Conservation (phyloP, 2,888 invertebrate species). For the Apeira syringaria region DNA sequence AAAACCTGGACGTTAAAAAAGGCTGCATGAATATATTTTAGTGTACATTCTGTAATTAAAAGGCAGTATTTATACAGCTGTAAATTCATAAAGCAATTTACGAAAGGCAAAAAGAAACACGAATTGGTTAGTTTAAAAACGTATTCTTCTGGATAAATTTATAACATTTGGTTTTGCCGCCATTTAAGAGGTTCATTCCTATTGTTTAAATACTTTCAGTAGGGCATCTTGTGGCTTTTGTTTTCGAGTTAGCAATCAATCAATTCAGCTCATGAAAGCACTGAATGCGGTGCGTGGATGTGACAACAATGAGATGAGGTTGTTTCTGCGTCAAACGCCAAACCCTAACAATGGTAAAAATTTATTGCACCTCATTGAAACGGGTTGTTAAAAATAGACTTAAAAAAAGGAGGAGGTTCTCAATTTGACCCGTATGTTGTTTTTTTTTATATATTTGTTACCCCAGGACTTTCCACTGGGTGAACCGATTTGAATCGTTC, state of each 20-base stretch:
- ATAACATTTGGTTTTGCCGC: no score
- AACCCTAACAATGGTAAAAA: constrained; percentile 12
- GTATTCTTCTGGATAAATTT: no score
- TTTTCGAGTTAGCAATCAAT: constrained; percentile 49
- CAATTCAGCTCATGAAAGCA: constrained; percentile 49
- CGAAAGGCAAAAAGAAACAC: not conserved
- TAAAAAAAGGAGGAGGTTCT: no score
- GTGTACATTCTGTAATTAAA: constrained; percentile 6
- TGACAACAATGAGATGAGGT: constrained; percentile 49
- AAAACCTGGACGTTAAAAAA: constrained; percentile 7
- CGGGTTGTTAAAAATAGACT: no score
- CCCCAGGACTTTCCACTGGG: no score
- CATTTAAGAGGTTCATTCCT: no score
- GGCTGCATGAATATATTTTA: not conserved
- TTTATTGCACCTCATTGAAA: constrained; percentile 15
- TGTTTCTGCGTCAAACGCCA: constrained; percentile 34
- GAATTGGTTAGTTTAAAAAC: no score
- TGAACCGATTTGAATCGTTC: no score
- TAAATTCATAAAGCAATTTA: not conserved
- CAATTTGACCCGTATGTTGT: no score
- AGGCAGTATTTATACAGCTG: constrained; percentile 4
- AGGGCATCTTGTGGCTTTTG: constrained; percentile 32
- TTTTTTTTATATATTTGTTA: no score
- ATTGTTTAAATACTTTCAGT: constrained; percentile 14
- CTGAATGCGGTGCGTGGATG: constrained; percentile 46